Evolutionary conservation across 2,113 vertebrate species (phyloP), one percentile per base, ranked within the genome.

Genomic region (Spizaetus ornatus): DNA sequence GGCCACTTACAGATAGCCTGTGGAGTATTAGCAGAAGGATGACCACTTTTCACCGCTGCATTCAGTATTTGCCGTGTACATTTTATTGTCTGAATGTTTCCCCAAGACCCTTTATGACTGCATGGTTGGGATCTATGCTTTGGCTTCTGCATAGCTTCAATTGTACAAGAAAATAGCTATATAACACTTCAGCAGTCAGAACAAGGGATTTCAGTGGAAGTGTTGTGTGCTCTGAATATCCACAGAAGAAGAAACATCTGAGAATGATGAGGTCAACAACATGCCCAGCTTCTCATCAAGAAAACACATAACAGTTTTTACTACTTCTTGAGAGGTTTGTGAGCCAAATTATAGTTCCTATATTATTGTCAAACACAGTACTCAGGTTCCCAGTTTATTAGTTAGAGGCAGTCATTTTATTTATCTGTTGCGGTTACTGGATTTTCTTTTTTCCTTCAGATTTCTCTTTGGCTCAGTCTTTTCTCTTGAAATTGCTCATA

Each of bases 301-400:
- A 91, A 91, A 95, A 87, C 58, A 86, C 62, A 82, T 77, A 78
- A 77, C n/a, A 29, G 56, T 36, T 95, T 97, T 93, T 93, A 96
- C 79, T 94, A 53, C 84, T 97, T 89, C 86, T 92, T 94, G 90
- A 95, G 93, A 95, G 84, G 83, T 97, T 97, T 97, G 93, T 82
- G 95, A 97, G 91, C 77, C 95, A 97, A 97, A 98, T 96, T 93
- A 96, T 90, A 89, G 92, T 72, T 87, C 47, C 79, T 88, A 8
- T 95, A 84, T 96, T 97, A 86, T 74, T 89, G 86, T 95, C 90
- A 95, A 94, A 88, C 85, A 93, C 83, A 55, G 94, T 62, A 82
- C 84, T 95, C 78, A 47, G 76, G 67, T 85, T 93, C 45, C 50
- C 70, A 76, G 65, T 94, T 96, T 92, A 97, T 93, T 95, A 73